A percentile compares a stretch with the other conserved stretches of the same genome.
These are phyloP conservation scores for Caenorhabditis sp. DNA, from an alignment of 2,888 invertebrate genomes.

Conservation along the genomic window DNA sequence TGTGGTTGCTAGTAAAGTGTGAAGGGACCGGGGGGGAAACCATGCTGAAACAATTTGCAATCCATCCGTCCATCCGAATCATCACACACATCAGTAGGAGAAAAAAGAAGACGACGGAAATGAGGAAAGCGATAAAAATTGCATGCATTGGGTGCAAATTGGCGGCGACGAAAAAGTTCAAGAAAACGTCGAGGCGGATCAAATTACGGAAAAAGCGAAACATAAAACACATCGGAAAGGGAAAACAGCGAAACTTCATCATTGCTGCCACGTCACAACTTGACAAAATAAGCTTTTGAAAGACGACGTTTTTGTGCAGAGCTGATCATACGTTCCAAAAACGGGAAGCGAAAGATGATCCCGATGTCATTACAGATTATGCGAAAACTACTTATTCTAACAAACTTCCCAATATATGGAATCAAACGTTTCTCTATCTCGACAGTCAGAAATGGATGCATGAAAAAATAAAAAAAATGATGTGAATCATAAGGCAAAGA, in stretches of 20 bases:
- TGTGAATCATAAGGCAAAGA: no score
- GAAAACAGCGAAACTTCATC: constrained; percentile 27
- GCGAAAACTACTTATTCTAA: no score
- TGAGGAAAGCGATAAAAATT: constrained; percentile 43
- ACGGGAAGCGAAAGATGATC: neutral
- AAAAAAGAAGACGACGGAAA: constrained; percentile 2
- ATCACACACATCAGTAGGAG: constrained; percentile 18
- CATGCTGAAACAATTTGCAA: constrained; percentile 27
- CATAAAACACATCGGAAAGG: constrained; percentile 16
- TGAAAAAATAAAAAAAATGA: no score
- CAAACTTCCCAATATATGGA: neutral
- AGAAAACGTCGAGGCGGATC: constrained; percentile 18
- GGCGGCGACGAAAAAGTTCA: constrained; percentile 39
- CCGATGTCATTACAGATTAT: no score
- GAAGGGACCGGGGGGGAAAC: neutral
- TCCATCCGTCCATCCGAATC: constrained; percentile 5
- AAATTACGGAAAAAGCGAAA: constrained; percentile 50
- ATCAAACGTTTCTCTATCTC: neutral
- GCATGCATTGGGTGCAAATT: constrained; percentile 48
- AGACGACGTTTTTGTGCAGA: no score
- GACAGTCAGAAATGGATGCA: no score
- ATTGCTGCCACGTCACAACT: constrained; percentile 26
- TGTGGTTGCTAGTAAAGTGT: neutral
- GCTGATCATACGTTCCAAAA: neutral
- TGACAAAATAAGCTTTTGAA: no score